A percentile compares a stretch with the other conserved stretches of the same genome.
Evolutionary conservation across 2,113 vertebrate genomes (phyloP).

Genomic region (Tylochromis polylepis): DNA sequence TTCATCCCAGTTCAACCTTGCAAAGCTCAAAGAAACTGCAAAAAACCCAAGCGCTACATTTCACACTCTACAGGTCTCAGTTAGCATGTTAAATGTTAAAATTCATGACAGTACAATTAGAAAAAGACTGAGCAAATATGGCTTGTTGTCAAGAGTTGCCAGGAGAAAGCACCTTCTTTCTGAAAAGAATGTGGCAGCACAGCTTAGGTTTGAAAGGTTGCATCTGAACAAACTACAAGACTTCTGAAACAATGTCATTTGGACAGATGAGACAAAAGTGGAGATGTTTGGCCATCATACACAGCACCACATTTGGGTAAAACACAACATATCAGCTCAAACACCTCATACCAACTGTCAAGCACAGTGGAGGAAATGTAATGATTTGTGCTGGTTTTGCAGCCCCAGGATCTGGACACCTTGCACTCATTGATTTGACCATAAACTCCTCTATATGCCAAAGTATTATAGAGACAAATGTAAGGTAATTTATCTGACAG

Average conservation of each 20-base stretch:
- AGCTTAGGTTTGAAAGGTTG: not conserved
- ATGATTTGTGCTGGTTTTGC: not conserved
- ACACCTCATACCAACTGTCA: not conserved
- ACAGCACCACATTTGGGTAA: not conserved
- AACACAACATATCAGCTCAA: not conserved
- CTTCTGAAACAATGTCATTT: not conserved
- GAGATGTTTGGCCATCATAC: not conserved
- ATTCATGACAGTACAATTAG: not conserved
- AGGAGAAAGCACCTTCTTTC: not conserved
- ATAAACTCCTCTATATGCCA: not conserved
- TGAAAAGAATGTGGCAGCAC: not conserved
- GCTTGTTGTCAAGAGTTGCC: not conserved
- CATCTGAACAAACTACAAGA: not conserved
- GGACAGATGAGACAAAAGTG: not conserved
- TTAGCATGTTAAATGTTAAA: not conserved
- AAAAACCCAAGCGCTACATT: not conserved
- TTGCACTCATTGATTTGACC: not conserved
- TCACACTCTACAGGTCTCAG: not conserved
- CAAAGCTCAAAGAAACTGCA: not conserved
- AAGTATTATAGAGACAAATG: not conserved
- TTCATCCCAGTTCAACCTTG: not conserved
- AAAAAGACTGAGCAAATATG: not conserved
- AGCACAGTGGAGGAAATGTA: not conserved
- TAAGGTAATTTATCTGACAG: not conserved
- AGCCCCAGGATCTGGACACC: not conserved